These are phyloP conservation scores for Chrysocyon brachyurus DNA, from an alignment of 2,797 vertebrate species.

Conservation along the genomic window DNA sequence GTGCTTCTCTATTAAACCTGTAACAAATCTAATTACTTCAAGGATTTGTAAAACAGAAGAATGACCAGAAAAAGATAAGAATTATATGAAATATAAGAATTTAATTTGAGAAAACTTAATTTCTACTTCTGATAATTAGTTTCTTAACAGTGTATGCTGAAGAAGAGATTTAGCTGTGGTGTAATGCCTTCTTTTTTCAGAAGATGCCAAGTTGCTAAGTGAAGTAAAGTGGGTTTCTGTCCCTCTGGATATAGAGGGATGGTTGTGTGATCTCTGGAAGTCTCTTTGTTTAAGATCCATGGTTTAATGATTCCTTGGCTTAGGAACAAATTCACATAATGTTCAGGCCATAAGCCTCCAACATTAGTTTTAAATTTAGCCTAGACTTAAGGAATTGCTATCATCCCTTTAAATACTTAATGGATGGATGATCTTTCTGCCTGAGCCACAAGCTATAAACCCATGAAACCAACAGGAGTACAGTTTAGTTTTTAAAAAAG, in stretches of 20 bases:
- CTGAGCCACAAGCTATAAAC: not conserved
- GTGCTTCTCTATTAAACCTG: not conserved
- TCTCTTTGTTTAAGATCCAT: slow-evolving; percentile 59
- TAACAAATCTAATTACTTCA: not conserved
- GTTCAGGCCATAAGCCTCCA: slow-evolving; percentile 67
- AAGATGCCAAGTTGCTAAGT: slow-evolving; percentile 61
- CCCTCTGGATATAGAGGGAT: slow-evolving; percentile 55
- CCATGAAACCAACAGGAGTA: not conserved
- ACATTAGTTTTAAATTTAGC: slow-evolving; percentile 77
- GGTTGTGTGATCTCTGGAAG: slow-evolving; percentile 71
- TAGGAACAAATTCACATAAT: slow-evolving; percentile 73
- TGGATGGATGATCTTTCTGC: not conserved
- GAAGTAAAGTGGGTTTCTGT: slow-evolving; percentile 61
- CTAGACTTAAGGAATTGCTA: slow-evolving; percentile 60
- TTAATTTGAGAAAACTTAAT: slow-evolving; percentile 34
- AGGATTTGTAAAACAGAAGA: slow-evolving; percentile 43
- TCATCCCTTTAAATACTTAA: slow-evolving; percentile 36
- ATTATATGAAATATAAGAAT: not conserved
- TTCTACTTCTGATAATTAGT: not conserved
- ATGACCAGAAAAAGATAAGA: not conserved
- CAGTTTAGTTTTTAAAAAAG: slow-evolving; percentile 20
- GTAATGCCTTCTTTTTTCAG: slow-evolving; percentile 26
- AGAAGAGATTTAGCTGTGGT: not conserved
- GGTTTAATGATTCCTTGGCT: slow-evolving; percentile 76
- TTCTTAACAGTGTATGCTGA: slow-evolving; percentile 50